Evolutionary conservation across 1,140 invertebrate genomes (phyloP), one percentile per base, ranked within the genome.

Genomic region (Meloidogyne chitwoodi): DNA sequence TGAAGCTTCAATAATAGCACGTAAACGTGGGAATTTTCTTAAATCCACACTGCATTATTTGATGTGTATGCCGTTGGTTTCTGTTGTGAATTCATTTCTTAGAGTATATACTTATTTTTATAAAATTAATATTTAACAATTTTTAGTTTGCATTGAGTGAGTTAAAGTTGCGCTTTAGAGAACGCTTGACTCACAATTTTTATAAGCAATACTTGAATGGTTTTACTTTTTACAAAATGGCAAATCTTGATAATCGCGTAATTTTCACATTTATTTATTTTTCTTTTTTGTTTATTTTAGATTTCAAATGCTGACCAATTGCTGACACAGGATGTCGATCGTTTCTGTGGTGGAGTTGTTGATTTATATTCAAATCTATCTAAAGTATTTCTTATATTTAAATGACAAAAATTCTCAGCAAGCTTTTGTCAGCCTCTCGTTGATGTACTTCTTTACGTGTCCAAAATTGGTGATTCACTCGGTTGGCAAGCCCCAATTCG

Each of bases 331-430:
- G 96, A 99, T 88, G 92, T 98, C 4, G 95, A 98, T 86, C 95
- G 95, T 88, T 98, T 99, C 89, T 97, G 94, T 88, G 93, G 94
- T 81, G 93, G 93, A 77, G 91, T 96, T 73, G 93, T 94, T 12
- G 94, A 98, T 85, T 89, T 98, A 1, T 99, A 99, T 88, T 95
- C 94, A 65, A 97, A 98, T 88, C 91, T 98, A n/a, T 93, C 93
- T 80, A 99, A 99, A 84, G 90, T 90, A 81, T 19, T 8, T 24
- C n/a, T 77, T 12, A 19, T 76, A 8, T n/a, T 38, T 26, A 24
- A 44, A 41, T 14, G 24, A 38, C 34, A 38, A 38, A 38, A 38
- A 38, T 8, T 6, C 4, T 31, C 29, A 38, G 10, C n/a, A 41
- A 34, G 11, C 68, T 70, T 66, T 88, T 89, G n/a, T 76, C 81